Base-by-base conservation (phyloP, 2,888 invertebrate genomes). In the Cataglyphis albicans region DNA sequence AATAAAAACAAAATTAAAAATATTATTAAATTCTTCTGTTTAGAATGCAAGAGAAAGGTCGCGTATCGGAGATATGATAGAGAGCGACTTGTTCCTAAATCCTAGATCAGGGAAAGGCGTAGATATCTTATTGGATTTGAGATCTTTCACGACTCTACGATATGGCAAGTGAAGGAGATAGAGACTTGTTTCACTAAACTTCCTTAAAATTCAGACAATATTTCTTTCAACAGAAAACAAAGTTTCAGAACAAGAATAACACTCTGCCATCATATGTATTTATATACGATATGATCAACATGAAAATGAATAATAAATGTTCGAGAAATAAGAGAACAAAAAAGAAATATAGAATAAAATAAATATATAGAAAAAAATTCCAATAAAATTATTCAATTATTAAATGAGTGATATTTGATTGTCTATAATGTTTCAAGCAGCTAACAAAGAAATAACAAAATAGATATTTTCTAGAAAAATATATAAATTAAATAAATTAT, bases 21-120 rank as follows among this genome's bases (percentile, higher is more conserved):
- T n/a, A 18, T 32, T 10, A 18, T 15, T 3, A 5, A 64, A 29
- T 38, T 29, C 1, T 29, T 38, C 38, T 52, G n/a, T 38, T 55
- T n/a, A 64, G 25, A 55, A 55, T 41, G 52, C n/a, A 57, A 44
- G 35, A 4, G 18, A 35, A 68, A 35, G 25, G 32, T 59, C 41
- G 21, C 59, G 44, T 35, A 12, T 57, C 63, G 64, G 32, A 55
- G 59, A 74, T 73, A 74, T 41, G 38, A 32, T 63, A 63, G 64
- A 55, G 70, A 80, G 12, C 35, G 10, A n/a, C 1, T 44, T 18
- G 41, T 21, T 78, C 59, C 18, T 78, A 78, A 29, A 10, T 41
- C 32, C 41, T 68, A 70, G 15, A 32, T 78, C 78, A 68, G 12
- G 48, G 35, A n/a, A 80, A 80, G 44, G 32, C n/a, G 38, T 68